These are phyloP conservation scores for Eueremaeus valkanovi DNA, from an alignment of 2,888 invertebrate genomes.

Conservation along the genomic window DNA sequence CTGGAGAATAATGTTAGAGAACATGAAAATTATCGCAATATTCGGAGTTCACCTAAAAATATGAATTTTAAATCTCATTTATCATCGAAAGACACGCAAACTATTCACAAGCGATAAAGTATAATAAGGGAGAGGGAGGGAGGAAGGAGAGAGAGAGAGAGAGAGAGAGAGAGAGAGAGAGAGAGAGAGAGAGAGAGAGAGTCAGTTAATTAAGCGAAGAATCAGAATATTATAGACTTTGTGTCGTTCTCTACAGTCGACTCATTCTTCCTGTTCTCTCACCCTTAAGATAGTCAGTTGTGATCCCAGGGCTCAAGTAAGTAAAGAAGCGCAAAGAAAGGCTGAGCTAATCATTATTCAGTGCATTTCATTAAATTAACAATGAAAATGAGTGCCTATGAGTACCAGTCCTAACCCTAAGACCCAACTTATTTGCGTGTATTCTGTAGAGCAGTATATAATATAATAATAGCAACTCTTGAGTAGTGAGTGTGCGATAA, in stretches of 20 bases:
- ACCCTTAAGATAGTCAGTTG: neutral
- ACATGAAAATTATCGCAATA: neutral
- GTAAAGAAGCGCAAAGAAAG: slow-evolving; percentile 17
- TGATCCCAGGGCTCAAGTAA: neutral
- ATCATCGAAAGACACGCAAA: slow-evolving; percentile 17
- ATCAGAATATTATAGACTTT: neutral
- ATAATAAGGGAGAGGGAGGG: neutral
- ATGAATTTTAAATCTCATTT: slow-evolving; percentile 5
- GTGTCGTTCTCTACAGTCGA: neutral
- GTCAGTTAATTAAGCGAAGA: slow-evolving; percentile 11
- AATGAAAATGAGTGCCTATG: slow-evolving; percentile 7
- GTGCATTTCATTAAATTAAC: slow-evolving; percentile 23
- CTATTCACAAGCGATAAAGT: neutral
- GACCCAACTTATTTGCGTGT: neutral
- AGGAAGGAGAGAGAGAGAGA: neutral
- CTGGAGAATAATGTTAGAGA: too few relatives aligned
- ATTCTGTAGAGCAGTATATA: neutral
- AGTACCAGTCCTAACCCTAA: neutral
- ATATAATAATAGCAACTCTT: neutral
- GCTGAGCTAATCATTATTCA: slow-evolving; percentile 34
- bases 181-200: neutral
- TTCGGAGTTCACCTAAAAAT: neutral
- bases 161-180: neutral
- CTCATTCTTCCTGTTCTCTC: neutral
- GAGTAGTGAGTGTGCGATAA: neutral